Base-by-base conservation (phyloP, 1,140 invertebrate genomes). In the Helicoverpa zea region DNA sequence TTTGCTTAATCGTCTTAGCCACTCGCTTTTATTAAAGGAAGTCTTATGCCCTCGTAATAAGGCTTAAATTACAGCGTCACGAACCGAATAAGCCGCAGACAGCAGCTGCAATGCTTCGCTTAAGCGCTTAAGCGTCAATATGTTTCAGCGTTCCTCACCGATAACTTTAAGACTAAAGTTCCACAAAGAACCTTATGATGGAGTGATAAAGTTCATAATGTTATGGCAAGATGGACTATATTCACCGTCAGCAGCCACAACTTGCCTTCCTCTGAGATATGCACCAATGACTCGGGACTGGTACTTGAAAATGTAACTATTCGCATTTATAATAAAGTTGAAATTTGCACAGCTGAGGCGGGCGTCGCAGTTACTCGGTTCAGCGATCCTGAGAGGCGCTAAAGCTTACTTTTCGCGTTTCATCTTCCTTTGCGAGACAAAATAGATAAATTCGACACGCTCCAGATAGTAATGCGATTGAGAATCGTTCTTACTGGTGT, bases 51-150 rank as follows among this genome's bases (percentile, higher is more conserved):
- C 2, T 0, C 10, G 35, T 18, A 16, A 47, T 75, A 75, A 61
- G 30, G 73, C n/a, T 75, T 61, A 75, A 58, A 59, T 47, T 75
- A 1, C 2, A 61, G 14, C 35, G 56, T 11, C 12, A 61, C 59
- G 58, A 23, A n/a, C 23, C 23, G 18, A 70, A 29, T 75, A 61
- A 47, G 35, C 35, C 54, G 29, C 29, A 75, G 73, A 61, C 56
- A 59, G 56, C 73, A 75, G 73, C 54, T 75, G 73, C 73, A 61
- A 75, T 61, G 52, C 54, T 52, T 52, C 54, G 54, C 35, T 61
- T 74, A 58, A 74, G 72, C 72, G 72, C 72, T 74, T 75, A 61
- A 75, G 73, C 73, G 58, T 75, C 73, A 75, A 75, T 75, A 61
- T 75, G 56, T 75, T 75, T 75, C 70, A 23, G 49, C 18, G 66